phyloP scores from a whole-genome alignment of 2,888 invertebrate species.

The Watsonalla binaria region DNA sequence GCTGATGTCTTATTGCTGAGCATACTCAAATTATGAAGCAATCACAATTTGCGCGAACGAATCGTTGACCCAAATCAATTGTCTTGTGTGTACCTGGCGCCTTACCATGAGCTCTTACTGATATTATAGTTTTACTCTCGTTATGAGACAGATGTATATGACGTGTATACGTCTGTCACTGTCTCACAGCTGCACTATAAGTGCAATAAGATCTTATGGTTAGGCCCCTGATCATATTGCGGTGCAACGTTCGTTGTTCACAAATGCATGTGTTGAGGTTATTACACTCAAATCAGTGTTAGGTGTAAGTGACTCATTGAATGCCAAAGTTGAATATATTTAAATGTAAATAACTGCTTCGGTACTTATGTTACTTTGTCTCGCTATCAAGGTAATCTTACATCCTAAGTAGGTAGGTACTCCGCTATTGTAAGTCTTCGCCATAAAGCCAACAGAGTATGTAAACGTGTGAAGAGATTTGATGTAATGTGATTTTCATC shows the following conservation, averaged over 20 bases:
- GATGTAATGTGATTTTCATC: too few species aligned
- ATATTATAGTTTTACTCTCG: too few species aligned
- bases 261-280: not conserved
- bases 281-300: not conserved
- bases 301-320: too few species aligned
- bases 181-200: conserved; percentile 10
- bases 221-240: not conserved
- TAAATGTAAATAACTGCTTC: not conserved
- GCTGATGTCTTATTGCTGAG: conserved; percentile 13
- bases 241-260: not conserved
- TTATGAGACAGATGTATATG: too few species aligned
- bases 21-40: conserved; percentile 26
- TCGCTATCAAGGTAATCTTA: too few species aligned
- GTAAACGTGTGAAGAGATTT: too few species aligned
- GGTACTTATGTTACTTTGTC: too few species aligned
- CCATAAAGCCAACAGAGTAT: too few species aligned
- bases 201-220: not conserved
- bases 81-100: conserved; percentile 20
- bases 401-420: too few species aligned
- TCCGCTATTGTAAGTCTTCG: too few species aligned
- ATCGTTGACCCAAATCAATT: conserved; percentile 41
- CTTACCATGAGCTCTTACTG: too few species aligned
- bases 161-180: not conserved
- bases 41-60: conserved; percentile 28
- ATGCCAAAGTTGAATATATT: not conserved